Evolutionary conservation across 2,888 invertebrate genomes (phyloP), one percentile per base, ranked within the genome.

Genomic region (Oligia latruncula): DNA sequence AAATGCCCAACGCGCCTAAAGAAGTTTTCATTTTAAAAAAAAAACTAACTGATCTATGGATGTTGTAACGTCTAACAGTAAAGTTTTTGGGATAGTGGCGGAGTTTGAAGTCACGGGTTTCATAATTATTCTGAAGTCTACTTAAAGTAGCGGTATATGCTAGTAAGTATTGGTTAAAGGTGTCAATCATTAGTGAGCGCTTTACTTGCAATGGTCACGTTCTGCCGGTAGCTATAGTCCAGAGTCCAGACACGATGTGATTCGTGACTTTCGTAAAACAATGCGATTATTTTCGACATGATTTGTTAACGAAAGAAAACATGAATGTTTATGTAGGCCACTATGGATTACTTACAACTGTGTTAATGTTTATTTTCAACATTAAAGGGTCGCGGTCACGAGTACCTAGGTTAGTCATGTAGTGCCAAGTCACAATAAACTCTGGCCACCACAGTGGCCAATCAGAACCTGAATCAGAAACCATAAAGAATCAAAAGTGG

Each of bases 181-280:
- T 77, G 82, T 77, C 78, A 74, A 65, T 84, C 65, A 84, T 58
- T 35, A 55, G 49, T 55, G 49, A 72, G 43, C 15, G 65, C 58
- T 46, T 29, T 29, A 40, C 49, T 75, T 73, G 35, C 35, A 62
- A 46, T 77, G 49, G 43, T 82, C 85, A 85, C 85, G 85, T 74
- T 85, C 6, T 29, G 85, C 85, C 83, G 70, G 71, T 68, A 85
- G 85, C 83, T 83, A 80, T 80, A 55, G 75, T 20, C 13, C 75
- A 71, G 17, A 23, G 71, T 11, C 13, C 75, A 71, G n/a, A 23
- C 71, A 77, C 71, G 82, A 74, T 2, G 40, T 17, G 2, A 65
- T 68, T 85, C 74, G 77, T 82, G 71, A 64, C 46, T 77, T 68
- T 55, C 35, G 43, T 74, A 64, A 74, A 84, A 83, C 60, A 71